Evolutionary conservation across 2,888 invertebrate species (phyloP), one percentile per base, ranked within the genome.

Genomic region (Athrips mouffetella): DNA sequence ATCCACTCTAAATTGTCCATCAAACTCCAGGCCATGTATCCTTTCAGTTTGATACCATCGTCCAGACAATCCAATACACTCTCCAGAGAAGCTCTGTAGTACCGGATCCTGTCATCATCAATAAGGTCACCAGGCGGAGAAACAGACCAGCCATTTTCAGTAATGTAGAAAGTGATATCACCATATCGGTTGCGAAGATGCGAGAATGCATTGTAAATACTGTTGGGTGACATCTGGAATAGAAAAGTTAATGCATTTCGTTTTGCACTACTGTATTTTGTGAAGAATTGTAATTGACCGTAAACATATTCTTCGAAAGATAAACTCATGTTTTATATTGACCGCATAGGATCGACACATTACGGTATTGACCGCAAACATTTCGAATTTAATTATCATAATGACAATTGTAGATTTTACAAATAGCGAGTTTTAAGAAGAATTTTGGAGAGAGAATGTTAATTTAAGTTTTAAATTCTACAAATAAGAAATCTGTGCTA

Each of bases 1-100:
- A 76, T 70, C 91, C 92, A 92, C 66, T 92, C 92, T 58, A 92
- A 91, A 65, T 91, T 92, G 59, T 93, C 93, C 79, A 92, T 80
- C 3, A 92, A 70, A 51, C 90, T 90, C 91, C 92, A 92, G 1
- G 89, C 89, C 53, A 90, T 89, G 67, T 91, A 92, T 0, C 90
- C 91, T 45, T 68, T 73, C 0, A 90, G 71, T 20, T 83, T 72
- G 16, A 88, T 78, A 0, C 87, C 88, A 18, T 80, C 87, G 3
- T 88, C 82, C 8, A 90, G 56, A 0, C 78, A 71, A 27, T 89
- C 75, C 21, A 89, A 56, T 1, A 83, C 66, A 49, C 78, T 82
- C 35, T 80, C 73, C 47, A 90, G 61, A 6, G 90, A 82, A 0
- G 73, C 70, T 50, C 86, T 70, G 47, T 84, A 75, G 65, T 87